Percentiles rank a stretch among this genome's conserved stretches.
These are phyloP conservation scores for Pararge aegeria DNA, from an alignment of 1,140 invertebrate species.

Conservation along the genomic window DNA sequence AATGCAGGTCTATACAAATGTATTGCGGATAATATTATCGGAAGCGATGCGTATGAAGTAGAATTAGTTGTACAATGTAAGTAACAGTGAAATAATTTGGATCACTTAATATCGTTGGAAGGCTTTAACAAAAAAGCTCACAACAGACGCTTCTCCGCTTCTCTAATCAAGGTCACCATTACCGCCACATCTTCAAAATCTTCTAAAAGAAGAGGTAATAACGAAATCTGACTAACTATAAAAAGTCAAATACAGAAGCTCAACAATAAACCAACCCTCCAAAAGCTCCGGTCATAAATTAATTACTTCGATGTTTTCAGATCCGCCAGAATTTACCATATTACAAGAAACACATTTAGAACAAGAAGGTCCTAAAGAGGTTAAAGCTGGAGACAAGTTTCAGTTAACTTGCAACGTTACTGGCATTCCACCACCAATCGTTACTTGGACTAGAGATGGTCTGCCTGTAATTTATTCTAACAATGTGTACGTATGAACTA, in stretches of 20 bases:
- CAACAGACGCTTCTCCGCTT: too few relatives aligned
- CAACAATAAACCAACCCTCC: too few relatives aligned
- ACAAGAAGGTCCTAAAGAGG: conserved; percentile 31
- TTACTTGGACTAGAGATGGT: conserved; percentile 62
- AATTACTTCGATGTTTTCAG: conserved; percentile 37
- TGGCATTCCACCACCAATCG: conserved; percentile 55
- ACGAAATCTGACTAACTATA: too few relatives aligned
- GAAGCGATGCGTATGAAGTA: conserved; percentile 48
- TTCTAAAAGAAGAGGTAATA: too few relatives aligned
- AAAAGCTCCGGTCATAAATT: not conserved
- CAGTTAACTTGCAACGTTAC: conserved; percentile 49
- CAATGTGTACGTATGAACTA: conserved; percentile 61
- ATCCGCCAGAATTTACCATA: conserved; percentile 44
- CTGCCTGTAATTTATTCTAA: conserved; percentile 49
- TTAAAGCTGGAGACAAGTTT: conserved; percentile 39
- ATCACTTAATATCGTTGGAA: too few relatives aligned
- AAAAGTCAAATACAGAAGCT: too few relatives aligned
- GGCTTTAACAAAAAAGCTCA: too few relatives aligned
- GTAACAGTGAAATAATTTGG: conserved; percentile 22
- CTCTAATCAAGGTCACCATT: too few relatives aligned
- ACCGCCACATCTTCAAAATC: too few relatives aligned
- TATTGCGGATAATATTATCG: conserved; percentile 53
- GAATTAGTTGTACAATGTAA: conserved; percentile 62
- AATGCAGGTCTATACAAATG: conserved; percentile 59
- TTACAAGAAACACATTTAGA: conserved; percentile 18